Evolutionary conservation across 2,797 vertebrate species (phyloP), one percentile per base, ranked within the genome.

Genomic region (Enteromius trimaculatus): DNA sequence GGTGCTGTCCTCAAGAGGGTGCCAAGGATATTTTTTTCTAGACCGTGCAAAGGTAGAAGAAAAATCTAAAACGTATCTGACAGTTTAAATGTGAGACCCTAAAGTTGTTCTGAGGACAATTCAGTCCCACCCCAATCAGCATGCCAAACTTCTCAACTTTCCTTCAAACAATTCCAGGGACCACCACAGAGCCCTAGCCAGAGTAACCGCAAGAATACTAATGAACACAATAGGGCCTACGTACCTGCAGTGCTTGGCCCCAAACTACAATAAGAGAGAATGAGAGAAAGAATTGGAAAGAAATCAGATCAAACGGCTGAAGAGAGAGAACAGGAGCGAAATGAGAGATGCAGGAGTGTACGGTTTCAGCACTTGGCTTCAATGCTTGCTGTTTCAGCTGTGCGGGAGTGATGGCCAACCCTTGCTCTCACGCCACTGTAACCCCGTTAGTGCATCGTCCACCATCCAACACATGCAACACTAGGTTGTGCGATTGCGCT

Each of bases 311-410:
- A 90, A 90, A 87, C 85, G 77, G 39, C 82, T 85, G 16, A 62
- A 49, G 84, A 62, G 82, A 78, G 58, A 84, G 49, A 74, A 23
- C 79, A 78, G 65, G 53, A 79, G 83, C 47, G 86, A 81, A 83
- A 39, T 80, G 86, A 71, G 14, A 81, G 49, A 77, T 83, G 85
- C 84, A 85, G 39, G 84, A 87, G 92, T 92, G 88, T 94, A 88
- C 62, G 42, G 79, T 94, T 93, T 93, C 93, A 92, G 91, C 85
- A 91, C 87, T 91, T 92, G 91, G 91, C 92, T 89, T 86, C 72
- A 83, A 89, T 77, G 71, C 89, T 89, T 92, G 94, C 92, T 92
- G 88, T 92, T 94, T 95, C 94, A 95, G 94, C 94, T 94, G 93
- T 92, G 93, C 88, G 10, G 84, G 82, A 88, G 87, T 62, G 23